Conservation (phyloP, 2,888 invertebrate genomes). For the Thera obeliscata region DNA sequence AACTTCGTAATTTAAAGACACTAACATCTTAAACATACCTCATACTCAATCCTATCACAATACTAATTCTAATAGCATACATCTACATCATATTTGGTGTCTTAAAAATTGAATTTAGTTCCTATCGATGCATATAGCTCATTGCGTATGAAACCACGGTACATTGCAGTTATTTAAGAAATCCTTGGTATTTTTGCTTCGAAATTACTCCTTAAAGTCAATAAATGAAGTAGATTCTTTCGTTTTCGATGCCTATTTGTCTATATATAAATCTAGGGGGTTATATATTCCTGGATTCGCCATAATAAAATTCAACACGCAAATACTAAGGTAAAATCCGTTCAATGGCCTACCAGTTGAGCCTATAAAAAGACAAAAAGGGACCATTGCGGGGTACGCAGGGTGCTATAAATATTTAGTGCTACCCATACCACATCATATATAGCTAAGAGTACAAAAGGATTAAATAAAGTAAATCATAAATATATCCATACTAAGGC, state of each 20-base stretch:
- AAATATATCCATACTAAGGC: slow-evolving; percentile 46
- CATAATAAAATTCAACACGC: not conserved
- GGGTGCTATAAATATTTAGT: not conserved
- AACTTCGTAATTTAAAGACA: slow-evolving; percentile 54
- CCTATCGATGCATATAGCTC: slow-evolving; percentile 6
- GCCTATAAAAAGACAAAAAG: not conserved
- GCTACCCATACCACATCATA: slow-evolving; percentile 26
- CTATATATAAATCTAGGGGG: not conserved
- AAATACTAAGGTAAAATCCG: not conserved
- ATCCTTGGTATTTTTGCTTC: not conserved
- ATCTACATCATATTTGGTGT: slow-evolving; percentile 71
- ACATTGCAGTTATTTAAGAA: not conserved
- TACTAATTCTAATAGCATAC: slow-evolving; percentile 49
- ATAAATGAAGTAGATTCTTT: not conserved
- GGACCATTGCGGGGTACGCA: no score
- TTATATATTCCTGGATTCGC: not conserved
- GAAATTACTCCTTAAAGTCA: not conserved
- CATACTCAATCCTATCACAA: slow-evolving; percentile 55
- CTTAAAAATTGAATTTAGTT: slow-evolving; percentile 46
- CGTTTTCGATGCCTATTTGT: slow-evolving; percentile 6
- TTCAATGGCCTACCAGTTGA: not conserved
- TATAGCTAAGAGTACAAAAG: slow-evolving; percentile 45
- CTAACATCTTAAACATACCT: slow-evolving; percentile 33
- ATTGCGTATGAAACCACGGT: no score
- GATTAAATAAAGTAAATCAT: slow-evolving; percentile 36